These are phyloP conservation scores for Drosophila simulans DNA, from an alignment of 1,140 invertebrate species.

Conservation along the genomic window DNA sequence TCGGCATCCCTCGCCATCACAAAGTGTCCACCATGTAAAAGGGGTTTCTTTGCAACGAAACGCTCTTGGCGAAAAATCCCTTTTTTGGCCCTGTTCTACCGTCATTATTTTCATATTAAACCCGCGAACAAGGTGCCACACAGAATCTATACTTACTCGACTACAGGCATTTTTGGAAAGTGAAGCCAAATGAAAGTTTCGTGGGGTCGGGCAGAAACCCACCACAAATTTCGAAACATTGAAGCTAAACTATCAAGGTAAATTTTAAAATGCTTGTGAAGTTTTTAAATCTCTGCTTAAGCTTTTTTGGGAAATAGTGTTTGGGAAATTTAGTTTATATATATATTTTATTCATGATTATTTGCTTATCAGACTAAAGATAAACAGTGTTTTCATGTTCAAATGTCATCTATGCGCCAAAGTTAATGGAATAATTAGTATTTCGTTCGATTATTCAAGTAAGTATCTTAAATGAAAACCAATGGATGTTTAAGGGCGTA, in stretches of 20 bases:
- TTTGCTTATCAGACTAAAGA: too few species aligned
- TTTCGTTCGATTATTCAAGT: too few species aligned
- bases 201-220: neutral
- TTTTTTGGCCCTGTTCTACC: slow-evolving; percentile 4
- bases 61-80: slow-evolving; percentile 12
- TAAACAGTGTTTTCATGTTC: too few species aligned
- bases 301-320: neutral
- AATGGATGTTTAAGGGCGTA: neutral
- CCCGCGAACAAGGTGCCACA: slow-evolving; percentile 23
- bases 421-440: too few species aligned
- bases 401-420: too few species aligned
- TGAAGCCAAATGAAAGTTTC: slow-evolving; percentile 17
- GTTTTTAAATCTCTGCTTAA: slow-evolving; percentile 6
- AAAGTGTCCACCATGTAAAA: slow-evolving; percentile 13
- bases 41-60: slow-evolving; percentile 18
- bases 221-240: slow-evolving; percentile 18
- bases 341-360: neutral
- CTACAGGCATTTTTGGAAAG: slow-evolving; percentile 1
- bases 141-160: neutral
- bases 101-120: slow-evolving; percentile 54
- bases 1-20: slow-evolving; percentile 1
- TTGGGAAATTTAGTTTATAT: too few species aligned
- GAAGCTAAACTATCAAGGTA: slow-evolving; percentile 2
- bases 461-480: too few species aligned
- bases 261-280: slow-evolving; percentile 1